Percentiles rank a stretch among this genome's conserved stretches.
These are phyloP conservation scores for Drosophila asahinai DNA, from an alignment of 1,140 invertebrate species.

Conservation along the genomic window DNA sequence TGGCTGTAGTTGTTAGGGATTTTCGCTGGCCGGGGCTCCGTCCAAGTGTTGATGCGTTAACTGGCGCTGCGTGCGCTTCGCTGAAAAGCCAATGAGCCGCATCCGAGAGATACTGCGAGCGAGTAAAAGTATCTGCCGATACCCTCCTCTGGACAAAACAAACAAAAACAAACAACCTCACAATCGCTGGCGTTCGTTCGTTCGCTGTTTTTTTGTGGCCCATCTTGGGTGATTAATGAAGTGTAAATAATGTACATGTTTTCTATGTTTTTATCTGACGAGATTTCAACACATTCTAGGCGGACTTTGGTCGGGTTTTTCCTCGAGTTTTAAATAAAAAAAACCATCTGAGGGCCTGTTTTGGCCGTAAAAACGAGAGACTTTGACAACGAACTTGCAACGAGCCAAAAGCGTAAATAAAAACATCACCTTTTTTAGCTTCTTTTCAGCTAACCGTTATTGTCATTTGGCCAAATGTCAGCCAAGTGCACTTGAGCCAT, in stretches of 20 bases:
- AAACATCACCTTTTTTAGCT: slow-evolving; percentile 42
- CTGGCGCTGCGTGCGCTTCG: slow-evolving; percentile 78
- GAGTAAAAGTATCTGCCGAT: slow-evolving; percentile 72
- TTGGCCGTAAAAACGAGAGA: slow-evolving; percentile 60
- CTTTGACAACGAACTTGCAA: slow-evolving; percentile 79
- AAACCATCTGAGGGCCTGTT: slow-evolving; percentile 46
- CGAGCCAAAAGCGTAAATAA: slow-evolving; percentile 27
- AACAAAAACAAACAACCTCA: slow-evolving; percentile 45
- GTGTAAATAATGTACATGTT: slow-evolving; percentile 80
- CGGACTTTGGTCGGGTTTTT: slow-evolving; percentile 36
- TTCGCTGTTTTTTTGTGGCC: slow-evolving; percentile 57
- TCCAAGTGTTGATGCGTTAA: slow-evolving; percentile 82
- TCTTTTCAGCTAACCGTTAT: slow-evolving; percentile 33
- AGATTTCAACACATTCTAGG: slow-evolving; percentile 79
- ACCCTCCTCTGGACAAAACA: slow-evolving; percentile 48
- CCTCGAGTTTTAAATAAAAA: slow-evolving; percentile 8
- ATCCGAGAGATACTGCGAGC: slow-evolving; percentile 46
- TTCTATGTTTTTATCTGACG: slow-evolving; percentile 45
- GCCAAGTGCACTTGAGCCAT: slow-evolving; percentile 62
- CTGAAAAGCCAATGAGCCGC: slow-evolving; percentile 80
- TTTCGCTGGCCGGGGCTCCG: slow-evolving; percentile 45
- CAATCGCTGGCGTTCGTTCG: slow-evolving; percentile 36
- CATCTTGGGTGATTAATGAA: slow-evolving; percentile 79
- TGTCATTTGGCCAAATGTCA: slow-evolving; percentile 75
- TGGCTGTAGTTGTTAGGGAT: slow-evolving; percentile 35